Conservation (phyloP, 2,888 invertebrate species). For the Megaustenia siamemsis region DNA sequence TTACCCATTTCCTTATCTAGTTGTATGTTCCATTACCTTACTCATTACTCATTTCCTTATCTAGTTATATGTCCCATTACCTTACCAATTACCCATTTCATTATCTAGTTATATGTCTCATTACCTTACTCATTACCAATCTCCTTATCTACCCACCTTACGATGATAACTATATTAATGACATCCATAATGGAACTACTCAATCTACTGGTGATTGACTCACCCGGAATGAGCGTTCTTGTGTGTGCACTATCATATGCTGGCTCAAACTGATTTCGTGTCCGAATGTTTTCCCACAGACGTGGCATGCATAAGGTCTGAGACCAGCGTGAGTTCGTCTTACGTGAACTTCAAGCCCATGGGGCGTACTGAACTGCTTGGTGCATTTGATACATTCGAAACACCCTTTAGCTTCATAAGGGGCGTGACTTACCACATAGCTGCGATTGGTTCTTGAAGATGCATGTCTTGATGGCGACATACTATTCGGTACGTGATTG, state of each 20-base stretch:
- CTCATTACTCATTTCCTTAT: too few relatives aligned
- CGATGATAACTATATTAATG: too few relatives aligned
- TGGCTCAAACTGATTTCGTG: constrained; percentile 95
- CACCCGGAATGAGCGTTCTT: constrained; percentile 85
- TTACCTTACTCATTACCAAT: too few relatives aligned
- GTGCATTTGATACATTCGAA: constrained; percentile 57
- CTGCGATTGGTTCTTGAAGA: neutral
- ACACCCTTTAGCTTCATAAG: constrained; percentile 44
- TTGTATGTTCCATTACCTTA: too few relatives aligned
- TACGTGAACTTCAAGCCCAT: constrained; percentile 97
- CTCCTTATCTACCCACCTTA: too few relatives aligned
- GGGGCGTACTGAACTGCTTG: constrained; percentile 95
- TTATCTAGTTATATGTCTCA: too few relatives aligned
- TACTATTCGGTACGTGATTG: constrained; percentile 5
- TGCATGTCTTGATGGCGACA: neutral
- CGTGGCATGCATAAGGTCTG: constrained; percentile 92
- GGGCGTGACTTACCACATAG: neutral
- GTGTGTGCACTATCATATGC: constrained; percentile 87
- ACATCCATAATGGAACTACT: too few relatives aligned
- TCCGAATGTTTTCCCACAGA: constrained; percentile 98
- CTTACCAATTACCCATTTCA: too few relatives aligned
- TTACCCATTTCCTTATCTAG: too few relatives aligned
- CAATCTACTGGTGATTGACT: constrained; percentile 83
- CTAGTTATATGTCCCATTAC: too few relatives aligned
- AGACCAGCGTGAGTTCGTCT: constrained; percentile 93